A percentile compares a stretch with the other conserved stretches of the same genome.
Conservation (phyloP, 2,113 vertebrate genomes). For the Semicossyphus pulcher region DNA sequence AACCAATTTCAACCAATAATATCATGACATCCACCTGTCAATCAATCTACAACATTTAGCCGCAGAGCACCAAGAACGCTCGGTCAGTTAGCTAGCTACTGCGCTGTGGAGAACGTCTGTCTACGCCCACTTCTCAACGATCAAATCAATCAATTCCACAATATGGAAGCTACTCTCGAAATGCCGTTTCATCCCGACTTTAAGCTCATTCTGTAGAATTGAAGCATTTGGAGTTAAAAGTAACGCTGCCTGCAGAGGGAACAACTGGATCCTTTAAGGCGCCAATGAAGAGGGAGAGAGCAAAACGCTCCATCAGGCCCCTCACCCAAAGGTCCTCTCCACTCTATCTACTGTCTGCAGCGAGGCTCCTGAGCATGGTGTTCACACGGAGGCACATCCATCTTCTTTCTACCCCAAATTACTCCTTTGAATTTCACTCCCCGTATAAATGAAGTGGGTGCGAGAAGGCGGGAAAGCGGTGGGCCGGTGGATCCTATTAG, state of each 20-base stretch:
- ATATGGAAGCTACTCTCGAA: too few species aligned
- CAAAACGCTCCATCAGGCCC: conserved; percentile 27
- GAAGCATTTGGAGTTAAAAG: conserved; percentile 3
- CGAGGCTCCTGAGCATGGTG: conserved; percentile 54
- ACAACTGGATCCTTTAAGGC: conserved; percentile 37
- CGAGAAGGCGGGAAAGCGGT: conserved; percentile 43
- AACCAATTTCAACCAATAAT: too few species aligned
- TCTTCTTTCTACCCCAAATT: conserved; percentile 76
- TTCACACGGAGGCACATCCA: conserved; percentile 69
- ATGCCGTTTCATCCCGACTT: too few species aligned
- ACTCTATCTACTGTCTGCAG: conserved; percentile 50
- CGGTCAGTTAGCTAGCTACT: too few species aligned
- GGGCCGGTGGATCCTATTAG: conserved; percentile 71
- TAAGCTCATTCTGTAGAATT: not conserved
- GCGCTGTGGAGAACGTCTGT: too few species aligned
- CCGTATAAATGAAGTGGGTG: conserved; percentile 65
- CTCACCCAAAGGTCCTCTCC: conserved; percentile 50
- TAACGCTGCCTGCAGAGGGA: conserved; percentile 2
- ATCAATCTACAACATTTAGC: too few species aligned
- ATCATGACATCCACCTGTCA: too few species aligned
- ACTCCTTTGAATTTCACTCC: conserved; percentile 65
- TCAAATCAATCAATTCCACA: too few species aligned
- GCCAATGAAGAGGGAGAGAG: conserved; percentile 53
- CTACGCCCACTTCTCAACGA: too few species aligned
- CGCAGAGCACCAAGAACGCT: too few species aligned